A percentile compares a stretch with the other conserved stretches of the same genome.
phyloP scores from a whole-genome alignment of 2,888 invertebrate species.

The Campoplex capitator region DNA sequence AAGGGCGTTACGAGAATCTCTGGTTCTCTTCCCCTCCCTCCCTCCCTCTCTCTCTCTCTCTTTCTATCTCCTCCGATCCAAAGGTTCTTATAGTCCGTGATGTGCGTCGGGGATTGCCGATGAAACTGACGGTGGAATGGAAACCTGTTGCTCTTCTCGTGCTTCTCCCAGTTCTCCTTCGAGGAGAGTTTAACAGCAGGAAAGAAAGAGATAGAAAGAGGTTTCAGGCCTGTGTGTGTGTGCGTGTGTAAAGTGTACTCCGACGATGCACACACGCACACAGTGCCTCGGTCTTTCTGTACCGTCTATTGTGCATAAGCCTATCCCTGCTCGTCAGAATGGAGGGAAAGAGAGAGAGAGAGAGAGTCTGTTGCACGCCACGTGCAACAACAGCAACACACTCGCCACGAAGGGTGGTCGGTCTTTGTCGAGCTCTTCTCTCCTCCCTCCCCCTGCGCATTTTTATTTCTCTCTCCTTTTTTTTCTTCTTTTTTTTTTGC shows the following conservation, averaged over 20 bases:
- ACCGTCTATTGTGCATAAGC: conserved; percentile 59
- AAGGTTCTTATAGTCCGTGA: conserved; percentile 16
- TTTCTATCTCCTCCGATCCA: background rate
- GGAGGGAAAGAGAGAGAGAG: conserved; percentile 15
- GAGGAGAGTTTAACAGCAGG: background rate
- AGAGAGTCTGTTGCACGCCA: conserved; percentile 71
- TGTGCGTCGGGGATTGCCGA: conserved; percentile 41
- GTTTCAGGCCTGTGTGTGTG: background rate
- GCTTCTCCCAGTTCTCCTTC: conserved; percentile 42
- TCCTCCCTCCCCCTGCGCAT: background rate
- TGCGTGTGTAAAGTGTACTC: conserved; percentile 23
- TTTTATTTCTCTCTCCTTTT: conserved; percentile 51
- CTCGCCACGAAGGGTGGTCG: conserved; percentile 63
- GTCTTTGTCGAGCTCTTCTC: conserved; percentile 65
- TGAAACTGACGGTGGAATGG: conserved; percentile 66
- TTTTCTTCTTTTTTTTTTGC: conserved; percentile 60
- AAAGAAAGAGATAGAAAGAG: conserved; percentile 19
- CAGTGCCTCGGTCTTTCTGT: conserved; percentile 44
- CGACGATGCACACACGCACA: conserved; percentile 20
- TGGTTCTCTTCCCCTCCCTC: background rate
- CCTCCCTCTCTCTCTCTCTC: conserved; percentile 20
- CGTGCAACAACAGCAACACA: conserved; percentile 59
- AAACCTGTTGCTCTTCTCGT: conserved; percentile 81
- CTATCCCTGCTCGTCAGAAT: conserved; percentile 40
- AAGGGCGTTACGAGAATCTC: conserved; percentile 38